Conservation (phyloP, 2,888 invertebrate genomes). For the Helicoverpa assulta region DNA sequence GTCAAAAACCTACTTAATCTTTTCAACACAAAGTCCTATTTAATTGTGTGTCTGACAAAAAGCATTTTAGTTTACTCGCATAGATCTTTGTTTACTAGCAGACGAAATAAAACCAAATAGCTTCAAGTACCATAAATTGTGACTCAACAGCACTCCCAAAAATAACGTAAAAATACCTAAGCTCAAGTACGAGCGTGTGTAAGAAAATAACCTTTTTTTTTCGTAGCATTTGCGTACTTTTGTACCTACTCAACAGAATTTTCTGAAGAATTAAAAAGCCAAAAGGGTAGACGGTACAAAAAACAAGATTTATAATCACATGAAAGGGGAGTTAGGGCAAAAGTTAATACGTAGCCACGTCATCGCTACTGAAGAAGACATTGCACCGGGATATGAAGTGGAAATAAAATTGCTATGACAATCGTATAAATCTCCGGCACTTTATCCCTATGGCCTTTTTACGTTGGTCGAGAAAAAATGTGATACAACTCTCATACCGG, state of each 20-base stretch:
- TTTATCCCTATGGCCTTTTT: slow-evolving; percentile 46
- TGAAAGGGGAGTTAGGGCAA: slow-evolving; percentile 33
- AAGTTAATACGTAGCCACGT: slow-evolving; percentile 53
- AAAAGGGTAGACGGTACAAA: slow-evolving; percentile 25
- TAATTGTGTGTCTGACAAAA: slow-evolving; percentile 27
- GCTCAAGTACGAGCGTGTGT: slow-evolving; percentile 8
- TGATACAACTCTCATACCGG: slow-evolving; percentile 62
- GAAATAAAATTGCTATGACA: slow-evolving; percentile 63
- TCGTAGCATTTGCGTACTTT: slow-evolving; percentile 9
- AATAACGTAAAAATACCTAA: slow-evolving; percentile 44
- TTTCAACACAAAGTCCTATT: not conserved
- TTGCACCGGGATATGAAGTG: slow-evolving; percentile 58
- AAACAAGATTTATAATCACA: slow-evolving; percentile 49
- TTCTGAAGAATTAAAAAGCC: slow-evolving; percentile 36
- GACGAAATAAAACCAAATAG: slow-evolving; percentile 50
- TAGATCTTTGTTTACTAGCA: slow-evolving; percentile 41
- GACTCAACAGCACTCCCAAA: slow-evolving; percentile 40
- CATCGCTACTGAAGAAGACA: slow-evolving; percentile 54
- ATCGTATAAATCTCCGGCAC: slow-evolving; percentile 57
- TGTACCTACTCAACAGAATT: slow-evolving; percentile 4
- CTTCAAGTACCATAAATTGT: slow-evolving; percentile 46
- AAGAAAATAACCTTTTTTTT: slow-evolving; percentile 25
- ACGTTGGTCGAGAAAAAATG: slow-evolving; percentile 42
- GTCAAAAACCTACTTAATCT: too few relatives aligned
- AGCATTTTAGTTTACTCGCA: slow-evolving; percentile 15